Evolutionary conservation across 2,113 vertebrate species (phyloP).

Genomic region (Camelus bactrianus): DNA sequence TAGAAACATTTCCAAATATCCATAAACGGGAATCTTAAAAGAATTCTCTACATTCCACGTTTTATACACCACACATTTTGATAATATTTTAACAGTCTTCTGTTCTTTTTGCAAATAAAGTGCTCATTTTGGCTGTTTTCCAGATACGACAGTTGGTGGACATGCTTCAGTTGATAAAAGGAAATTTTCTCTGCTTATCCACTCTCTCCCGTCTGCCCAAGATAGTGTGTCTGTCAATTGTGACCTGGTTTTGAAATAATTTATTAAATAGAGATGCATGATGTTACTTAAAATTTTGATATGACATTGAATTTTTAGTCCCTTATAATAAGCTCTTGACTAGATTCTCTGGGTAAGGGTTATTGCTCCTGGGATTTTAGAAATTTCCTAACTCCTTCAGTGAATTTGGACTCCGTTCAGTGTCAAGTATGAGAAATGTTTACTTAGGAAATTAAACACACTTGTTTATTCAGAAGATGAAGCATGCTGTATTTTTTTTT

Average conservation of each 20-base stretch:
- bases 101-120: conserved; percentile 72
- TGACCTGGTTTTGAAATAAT: conserved; percentile 84
- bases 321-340: conserved; percentile 61
- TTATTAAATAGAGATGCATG: conserved; percentile 77
- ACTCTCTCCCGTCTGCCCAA: conserved; percentile 74
- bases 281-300: conserved; percentile 76
- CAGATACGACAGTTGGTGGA: conserved; percentile 83
- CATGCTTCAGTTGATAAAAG: conserved; percentile 82
- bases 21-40: conserved; percentile 31
- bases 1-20: conserved; percentile 13
- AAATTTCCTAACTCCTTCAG: conserved; percentile 64
- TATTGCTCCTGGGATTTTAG: conserved; percentile 60
- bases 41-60: background rate
- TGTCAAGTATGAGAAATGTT: conserved; percentile 46
- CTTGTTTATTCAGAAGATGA: conserved; percentile 63
- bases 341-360: conserved; percentile 57
- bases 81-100: conserved; percentile 49
- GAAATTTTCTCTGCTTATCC: conserved; percentile 81
- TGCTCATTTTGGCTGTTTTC: conserved; percentile 79
- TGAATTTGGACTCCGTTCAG: conserved; percentile 49
- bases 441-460: conserved; percentile 71
- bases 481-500: background rate
- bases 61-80: conserved; percentile 57
- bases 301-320: conserved; percentile 75
- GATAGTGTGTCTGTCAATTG: conserved; percentile 78